Evolutionary conservation across 2,797 vertebrate genomes (phyloP).

Genomic region (Meda fulgida): DNA sequence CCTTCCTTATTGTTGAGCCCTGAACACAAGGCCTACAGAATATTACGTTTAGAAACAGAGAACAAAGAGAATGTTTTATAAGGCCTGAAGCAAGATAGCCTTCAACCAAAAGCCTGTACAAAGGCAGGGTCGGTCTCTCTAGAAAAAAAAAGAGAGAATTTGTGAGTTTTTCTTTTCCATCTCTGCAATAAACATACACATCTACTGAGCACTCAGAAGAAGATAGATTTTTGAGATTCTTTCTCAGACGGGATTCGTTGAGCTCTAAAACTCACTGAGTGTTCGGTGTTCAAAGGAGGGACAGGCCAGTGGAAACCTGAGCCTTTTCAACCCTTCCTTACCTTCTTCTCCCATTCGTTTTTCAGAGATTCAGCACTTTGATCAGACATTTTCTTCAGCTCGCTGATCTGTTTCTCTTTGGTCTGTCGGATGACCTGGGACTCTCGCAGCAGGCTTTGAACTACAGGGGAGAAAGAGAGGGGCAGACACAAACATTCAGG

Average conservation of each 20-base stretch:
- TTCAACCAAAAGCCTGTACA: constrained; percentile 38
- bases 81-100: constrained; percentile 39
- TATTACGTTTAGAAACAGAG: constrained; percentile 29
- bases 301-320: constrained; percentile 58
- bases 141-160: constrained; percentile 58
- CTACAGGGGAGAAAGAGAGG: constrained; percentile 71
- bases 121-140: constrained; percentile 27
- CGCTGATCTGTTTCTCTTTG: constrained; percentile 92
- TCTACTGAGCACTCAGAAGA: constrained; percentile 59
- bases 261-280: constrained; percentile 58
- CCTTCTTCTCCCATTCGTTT: constrained; percentile 96
- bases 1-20: constrained; percentile 13
- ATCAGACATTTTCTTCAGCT: constrained; percentile 92
- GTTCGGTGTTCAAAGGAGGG: constrained; percentile 61
- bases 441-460: constrained; percentile 91
- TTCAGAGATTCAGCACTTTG: constrained; percentile 87
- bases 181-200: constrained; percentile 54
- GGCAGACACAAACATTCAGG: constrained; percentile 59
- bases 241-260: constrained; percentile 37
- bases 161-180: constrained; percentile 56
- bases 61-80: constrained; percentile 39
- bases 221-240: constrained; percentile 51
- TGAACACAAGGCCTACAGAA: constrained; percentile 31
- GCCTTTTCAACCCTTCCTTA: constrained; percentile 71
- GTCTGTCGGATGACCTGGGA: constrained; percentile 89